Percentiles rank a stretch among this genome's conserved stretches.
These are phyloP conservation scores for Astyanax mexicanus DNA, from an alignment of 2,797 vertebrate genomes.

Conservation along the genomic window DNA sequence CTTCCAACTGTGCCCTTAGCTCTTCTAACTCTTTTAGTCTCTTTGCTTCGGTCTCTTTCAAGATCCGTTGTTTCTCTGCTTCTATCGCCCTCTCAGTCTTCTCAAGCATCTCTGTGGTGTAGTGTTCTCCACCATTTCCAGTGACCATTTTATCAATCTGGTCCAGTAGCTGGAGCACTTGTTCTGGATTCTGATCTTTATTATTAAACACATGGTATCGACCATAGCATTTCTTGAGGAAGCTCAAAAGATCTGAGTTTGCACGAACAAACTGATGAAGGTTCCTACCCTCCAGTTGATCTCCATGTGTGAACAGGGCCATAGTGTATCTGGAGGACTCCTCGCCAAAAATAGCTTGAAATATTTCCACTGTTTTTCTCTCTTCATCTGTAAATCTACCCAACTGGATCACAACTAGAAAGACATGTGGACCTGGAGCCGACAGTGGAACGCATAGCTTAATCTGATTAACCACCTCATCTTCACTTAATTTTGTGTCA, in stretches of 20 bases:
- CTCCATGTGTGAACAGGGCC: conserved; percentile 42
- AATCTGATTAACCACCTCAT: conserved; percentile 23
- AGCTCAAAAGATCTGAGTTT: not conserved
- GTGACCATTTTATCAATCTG: conserved; percentile 39
- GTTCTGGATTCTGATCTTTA: conserved; percentile 1
- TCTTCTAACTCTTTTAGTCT: not conserved
- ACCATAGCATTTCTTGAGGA: too few relatives aligned
- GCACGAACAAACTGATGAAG: conserved; percentile 35
- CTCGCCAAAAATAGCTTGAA: conserved; percentile 36
- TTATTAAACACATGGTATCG: conserved; percentile 31
- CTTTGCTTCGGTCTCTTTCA: not conserved
- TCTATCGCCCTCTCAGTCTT: not conserved
- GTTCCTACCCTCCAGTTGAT: conserved; percentile 14
- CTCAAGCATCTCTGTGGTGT: conserved; percentile 27
- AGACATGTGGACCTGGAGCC: conserved; percentile 45
- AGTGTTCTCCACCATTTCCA: conserved; percentile 6
- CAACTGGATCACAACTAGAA: conserved; percentile 38
- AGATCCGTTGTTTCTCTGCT: not conserved
- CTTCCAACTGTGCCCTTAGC: not conserved
- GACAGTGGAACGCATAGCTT: conserved; percentile 40
- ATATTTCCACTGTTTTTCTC: not conserved
- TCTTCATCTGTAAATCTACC: conserved; percentile 47
- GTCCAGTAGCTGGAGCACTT: conserved; percentile 20
- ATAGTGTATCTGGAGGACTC: conserved; percentile 22
- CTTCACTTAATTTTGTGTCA: not conserved